Evolutionary conservation across 2,113 vertebrate genomes (phyloP).

Genomic region (Anthoscopus minutus): DNA sequence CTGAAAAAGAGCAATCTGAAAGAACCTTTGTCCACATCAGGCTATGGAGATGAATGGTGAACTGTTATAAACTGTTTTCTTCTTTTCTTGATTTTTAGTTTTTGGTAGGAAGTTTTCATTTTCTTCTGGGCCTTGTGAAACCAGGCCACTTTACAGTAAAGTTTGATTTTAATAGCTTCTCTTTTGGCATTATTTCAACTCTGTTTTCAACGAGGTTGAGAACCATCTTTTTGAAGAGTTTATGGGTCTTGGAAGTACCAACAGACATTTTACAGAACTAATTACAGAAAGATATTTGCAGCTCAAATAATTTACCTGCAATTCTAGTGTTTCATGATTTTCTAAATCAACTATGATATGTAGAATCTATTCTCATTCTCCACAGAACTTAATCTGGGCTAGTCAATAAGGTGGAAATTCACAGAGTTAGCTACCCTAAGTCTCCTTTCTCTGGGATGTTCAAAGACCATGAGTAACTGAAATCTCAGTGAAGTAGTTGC

Average conservation of each 20-base stretch:
- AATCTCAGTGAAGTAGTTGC: neutral
- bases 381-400: neutral
- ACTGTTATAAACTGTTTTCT: neutral
- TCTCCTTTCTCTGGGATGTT: neutral
- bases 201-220: neutral
- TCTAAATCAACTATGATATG: neutral
- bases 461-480: neutral
- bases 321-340: neutral
- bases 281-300: neutral
- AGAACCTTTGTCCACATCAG: neutral
- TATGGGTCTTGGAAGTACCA: neutral
- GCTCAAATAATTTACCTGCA: neutral
- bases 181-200: neutral
- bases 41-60: neutral
- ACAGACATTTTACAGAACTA: neutral
- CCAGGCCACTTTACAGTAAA: neutral
- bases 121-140: neutral
- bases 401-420: neutral
- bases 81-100: neutral
- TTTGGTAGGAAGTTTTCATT: neutral
- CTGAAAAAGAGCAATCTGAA: neutral
- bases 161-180: neutral
- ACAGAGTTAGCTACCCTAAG: neutral
- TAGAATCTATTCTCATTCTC: neutral
- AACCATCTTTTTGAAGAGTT: neutral